Evolutionary conservation across 1,140 invertebrate genomes (phyloP), one percentile per base, ranked within the genome.

Genomic region (Thaumatotibia leucotreta): DNA sequence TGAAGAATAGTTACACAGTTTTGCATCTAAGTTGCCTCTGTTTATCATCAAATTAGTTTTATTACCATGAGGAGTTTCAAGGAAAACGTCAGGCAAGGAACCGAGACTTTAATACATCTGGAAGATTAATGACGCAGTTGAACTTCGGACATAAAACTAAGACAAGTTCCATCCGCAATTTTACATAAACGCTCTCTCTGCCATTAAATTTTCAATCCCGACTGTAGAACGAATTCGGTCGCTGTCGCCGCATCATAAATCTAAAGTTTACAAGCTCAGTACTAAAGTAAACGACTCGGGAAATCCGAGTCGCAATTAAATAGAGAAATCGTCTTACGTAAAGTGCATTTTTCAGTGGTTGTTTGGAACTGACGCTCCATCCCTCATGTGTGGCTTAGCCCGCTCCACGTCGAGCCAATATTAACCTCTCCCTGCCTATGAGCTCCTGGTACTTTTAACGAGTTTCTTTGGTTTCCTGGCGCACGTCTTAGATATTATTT

Each of bases 281-380:
- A 31, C 52, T 58, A 58, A 58, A 58, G 27, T 52, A 52, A 29
- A 52, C 49, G 31, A 22, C 50, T 45, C 45, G 9, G 32, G 65
- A 45, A 64, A 61, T 66, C 52, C 61, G 31, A 6, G 29, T 66
- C 58, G 45, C 65, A 66, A 31, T 66, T 66, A 66, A 66, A 31
- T 61, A 66, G 39, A 66, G 33, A 35, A 27, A 66, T 66, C 22
- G 65, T 61, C 65, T 66, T 61, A 65, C 63, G 65, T 58, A 31
- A 67, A 67, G 58, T 70, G 68, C 69, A 73, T 73, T 70, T 73
- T 70, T 70, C 68, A 73, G 70, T 67, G 63, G 52, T 64, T 74
- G 64, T 74, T 70, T 70, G 65, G 70, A 64, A 22, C 39, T 64
- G 61, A 52, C 61, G 61, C 65, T 64, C 64, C 71, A 69, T 73